A percentile compares a stretch with the other conserved stretches of the same genome.
Evolutionary conservation across 2,113 vertebrate genomes (phyloP).

Genomic region (Ochotona curzoniae): DNA sequence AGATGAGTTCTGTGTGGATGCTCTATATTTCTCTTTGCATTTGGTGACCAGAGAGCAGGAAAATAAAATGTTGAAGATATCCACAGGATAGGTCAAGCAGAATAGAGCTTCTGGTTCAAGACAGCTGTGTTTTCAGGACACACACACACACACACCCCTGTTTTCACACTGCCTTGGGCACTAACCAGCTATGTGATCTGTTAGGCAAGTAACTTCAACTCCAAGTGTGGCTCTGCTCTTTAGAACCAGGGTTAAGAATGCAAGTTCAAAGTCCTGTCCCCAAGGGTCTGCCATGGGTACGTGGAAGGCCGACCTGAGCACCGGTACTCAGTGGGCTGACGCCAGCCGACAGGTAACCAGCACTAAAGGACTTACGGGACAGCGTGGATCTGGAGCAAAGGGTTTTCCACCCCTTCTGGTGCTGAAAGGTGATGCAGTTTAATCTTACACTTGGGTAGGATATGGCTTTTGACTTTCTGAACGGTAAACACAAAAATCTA

Average conservation of each 20-base stretch:
- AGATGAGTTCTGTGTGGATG: neutral
- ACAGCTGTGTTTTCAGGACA: neutral
- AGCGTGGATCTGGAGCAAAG: neutral
- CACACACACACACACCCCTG: neutral
- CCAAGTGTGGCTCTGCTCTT: slow-evolving; percentile 21
- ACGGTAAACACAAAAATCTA: neutral
- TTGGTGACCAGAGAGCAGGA: neutral
- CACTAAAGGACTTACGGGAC: neutral
- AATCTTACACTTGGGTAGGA: slow-evolving; percentile 42
- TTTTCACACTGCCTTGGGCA: neutral
- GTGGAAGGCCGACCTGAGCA: neutral
- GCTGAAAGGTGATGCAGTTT: neutral
- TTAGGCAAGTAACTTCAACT: neutral
- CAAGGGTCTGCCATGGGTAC: neutral
- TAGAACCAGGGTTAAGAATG: neutral
- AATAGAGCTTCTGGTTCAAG: neutral
- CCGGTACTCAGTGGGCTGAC: neutral
- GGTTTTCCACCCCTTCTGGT: neutral
- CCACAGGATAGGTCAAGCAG: neutral
- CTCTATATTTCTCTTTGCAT: slow-evolving; percentile 2
- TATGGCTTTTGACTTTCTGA: slow-evolving; percentile 40
- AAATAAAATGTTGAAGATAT: slow-evolving; percentile 22
- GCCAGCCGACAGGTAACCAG: neutral
- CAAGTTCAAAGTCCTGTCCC: neutral
- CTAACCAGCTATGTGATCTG: neutral